These are phyloP conservation scores for Phylloscopus trochilus DNA, from an alignment of 2,113 vertebrate species.

Conservation along the genomic window DNA sequence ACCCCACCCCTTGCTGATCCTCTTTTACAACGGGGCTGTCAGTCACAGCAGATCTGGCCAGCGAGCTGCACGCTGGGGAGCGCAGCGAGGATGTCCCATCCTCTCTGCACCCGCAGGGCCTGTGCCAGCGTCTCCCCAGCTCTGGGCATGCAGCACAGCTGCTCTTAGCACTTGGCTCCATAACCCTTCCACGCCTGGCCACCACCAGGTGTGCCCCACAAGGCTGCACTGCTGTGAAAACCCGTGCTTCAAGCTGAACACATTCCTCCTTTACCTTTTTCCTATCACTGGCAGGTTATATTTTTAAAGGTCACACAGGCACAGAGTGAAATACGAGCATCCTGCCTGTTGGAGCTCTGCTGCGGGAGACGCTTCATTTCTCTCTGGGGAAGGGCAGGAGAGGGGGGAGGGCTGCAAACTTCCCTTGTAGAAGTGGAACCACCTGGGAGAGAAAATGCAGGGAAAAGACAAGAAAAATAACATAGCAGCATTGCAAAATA, in stretches of 20 bases:
- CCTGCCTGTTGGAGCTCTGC: not conserved
- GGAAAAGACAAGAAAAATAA: not conserved
- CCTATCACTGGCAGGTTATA: not conserved
- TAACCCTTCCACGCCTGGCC: not conserved
- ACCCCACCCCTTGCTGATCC: not conserved
- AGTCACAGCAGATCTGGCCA: not conserved
- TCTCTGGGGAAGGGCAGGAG: not conserved
- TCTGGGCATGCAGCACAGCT: not conserved
- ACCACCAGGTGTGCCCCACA: not conserved
- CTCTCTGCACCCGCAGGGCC: accelerated
- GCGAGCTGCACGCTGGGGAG: accelerated
- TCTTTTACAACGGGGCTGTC: not conserved
- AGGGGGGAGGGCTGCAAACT: not conserved
- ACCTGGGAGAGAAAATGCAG: not conserved
- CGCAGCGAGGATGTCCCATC: accelerated
- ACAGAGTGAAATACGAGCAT: not conserved
- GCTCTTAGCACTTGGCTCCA: not conserved
- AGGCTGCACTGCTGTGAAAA: not conserved
- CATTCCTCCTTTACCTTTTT: not conserved
- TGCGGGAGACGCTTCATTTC: not conserved
- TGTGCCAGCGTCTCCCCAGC: not conserved
- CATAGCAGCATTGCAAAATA: not conserved
- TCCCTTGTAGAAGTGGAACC: not conserved
- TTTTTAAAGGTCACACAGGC: not conserved
- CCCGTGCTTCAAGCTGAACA: not conserved